Percentiles rank a stretch among this genome's conserved stretches.
Evolutionary conservation across 2,113 vertebrate species (phyloP).

Genomic region (Hirundichthys speculiger): DNA sequence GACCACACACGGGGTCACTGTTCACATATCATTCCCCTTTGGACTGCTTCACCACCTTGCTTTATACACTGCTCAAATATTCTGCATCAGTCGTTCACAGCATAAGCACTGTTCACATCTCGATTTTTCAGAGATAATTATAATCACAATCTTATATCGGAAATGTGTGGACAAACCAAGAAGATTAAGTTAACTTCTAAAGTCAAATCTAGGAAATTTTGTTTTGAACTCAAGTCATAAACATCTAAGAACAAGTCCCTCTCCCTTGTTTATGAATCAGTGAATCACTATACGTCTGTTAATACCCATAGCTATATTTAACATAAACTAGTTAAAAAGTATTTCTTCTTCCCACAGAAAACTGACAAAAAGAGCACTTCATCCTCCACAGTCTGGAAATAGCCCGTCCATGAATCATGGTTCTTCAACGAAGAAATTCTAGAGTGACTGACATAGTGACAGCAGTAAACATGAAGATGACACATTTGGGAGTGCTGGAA

Average conservation of each 20-base stretch:
- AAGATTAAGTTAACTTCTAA: not conserved
- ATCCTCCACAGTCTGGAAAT: slow-evolving; percentile 60
- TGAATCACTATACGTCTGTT: not conserved
- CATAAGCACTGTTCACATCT: too few relatives aligned
- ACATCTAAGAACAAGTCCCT: not conserved
- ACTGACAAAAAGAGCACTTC: slow-evolving; percentile 22
- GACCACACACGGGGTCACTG: too few relatives aligned
- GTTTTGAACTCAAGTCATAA: not conserved
- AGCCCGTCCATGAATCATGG: slow-evolving; percentile 51
- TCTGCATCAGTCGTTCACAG: too few relatives aligned
- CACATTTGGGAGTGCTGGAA: slow-evolving; percentile 44
- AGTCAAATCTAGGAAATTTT: not conserved
- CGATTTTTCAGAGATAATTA: too few relatives aligned
- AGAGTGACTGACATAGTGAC: slow-evolving; percentile 62
- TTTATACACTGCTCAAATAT: too few relatives aligned
- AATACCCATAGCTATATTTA: slow-evolving; percentile 21
- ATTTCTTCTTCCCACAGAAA: slow-evolving; percentile 25
- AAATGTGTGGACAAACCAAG: not conserved
- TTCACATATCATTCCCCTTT: too few relatives aligned
- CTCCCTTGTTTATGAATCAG: slow-evolving; percentile 23
- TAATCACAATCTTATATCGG: not conserved
- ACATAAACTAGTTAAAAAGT: slow-evolving; percentile 25
- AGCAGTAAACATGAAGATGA: slow-evolving; percentile 54
- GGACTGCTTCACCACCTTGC: too few relatives aligned
- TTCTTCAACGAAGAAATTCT: slow-evolving; percentile 36